Percentiles rank a stretch among this genome's conserved stretches.
phyloP scores from a whole-genome alignment of 2,113 vertebrate genomes.

The Eulemur macaco region DNA sequence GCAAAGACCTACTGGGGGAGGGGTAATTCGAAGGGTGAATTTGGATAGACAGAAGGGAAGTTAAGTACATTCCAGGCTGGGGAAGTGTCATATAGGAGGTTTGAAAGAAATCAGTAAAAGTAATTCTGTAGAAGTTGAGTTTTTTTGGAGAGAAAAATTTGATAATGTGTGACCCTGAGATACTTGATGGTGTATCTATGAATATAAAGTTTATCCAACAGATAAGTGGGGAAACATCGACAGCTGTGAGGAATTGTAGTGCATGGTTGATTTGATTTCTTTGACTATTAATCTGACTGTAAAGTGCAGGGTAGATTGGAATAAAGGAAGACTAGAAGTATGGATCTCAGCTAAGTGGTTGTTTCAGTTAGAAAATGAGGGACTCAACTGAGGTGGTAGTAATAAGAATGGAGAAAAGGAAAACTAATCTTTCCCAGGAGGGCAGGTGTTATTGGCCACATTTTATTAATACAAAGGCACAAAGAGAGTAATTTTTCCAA shows the following conservation, averaged over 20 bases:
- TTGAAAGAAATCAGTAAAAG: neutral
- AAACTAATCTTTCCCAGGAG: neutral
- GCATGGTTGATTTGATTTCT: neutral
- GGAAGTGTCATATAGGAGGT: neutral
- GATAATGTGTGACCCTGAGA: neutral
- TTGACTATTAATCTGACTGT: neutral
- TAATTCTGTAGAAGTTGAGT: neutral
- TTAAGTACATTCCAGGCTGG: neutral
- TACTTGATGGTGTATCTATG: neutral
- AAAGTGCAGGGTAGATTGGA: neutral
- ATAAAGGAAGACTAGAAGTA: neutral
- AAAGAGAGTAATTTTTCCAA: neutral
- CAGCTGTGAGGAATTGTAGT: neutral
- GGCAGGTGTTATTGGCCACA: neutral
- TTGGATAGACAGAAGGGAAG: neutral
- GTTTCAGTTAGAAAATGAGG: neutral
- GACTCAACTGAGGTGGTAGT: neutral
- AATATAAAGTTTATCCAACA: neutral
- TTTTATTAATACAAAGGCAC: neutral
- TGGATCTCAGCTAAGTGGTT: neutral
- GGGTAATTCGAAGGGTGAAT: neutral
- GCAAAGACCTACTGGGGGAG: neutral
- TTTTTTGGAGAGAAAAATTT: neutral
- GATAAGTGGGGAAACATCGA: neutral
- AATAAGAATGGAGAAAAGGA: neutral